phyloP scores from a whole-genome alignment of 2,797 vertebrate genomes.

The Syndactyla subalaris region DNA sequence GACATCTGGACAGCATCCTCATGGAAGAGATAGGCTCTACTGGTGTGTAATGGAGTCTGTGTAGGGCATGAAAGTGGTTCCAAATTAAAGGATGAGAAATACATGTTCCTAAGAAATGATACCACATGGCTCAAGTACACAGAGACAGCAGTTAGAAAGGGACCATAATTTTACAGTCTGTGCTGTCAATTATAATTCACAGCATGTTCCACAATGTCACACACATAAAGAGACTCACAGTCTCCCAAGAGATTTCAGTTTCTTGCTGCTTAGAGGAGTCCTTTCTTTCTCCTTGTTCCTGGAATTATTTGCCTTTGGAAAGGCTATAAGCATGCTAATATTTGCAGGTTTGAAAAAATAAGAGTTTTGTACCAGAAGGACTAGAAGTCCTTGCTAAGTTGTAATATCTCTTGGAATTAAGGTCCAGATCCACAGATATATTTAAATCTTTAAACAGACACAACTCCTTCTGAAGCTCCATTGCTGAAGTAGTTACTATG shows the following conservation, averaged over 20 bases:
- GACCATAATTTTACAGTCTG: slow-evolving; percentile 50
- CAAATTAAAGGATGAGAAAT: slow-evolving; percentile 58
- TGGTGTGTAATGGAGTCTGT: not conserved
- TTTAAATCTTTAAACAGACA: not conserved
- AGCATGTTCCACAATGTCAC: slow-evolving; percentile 15
- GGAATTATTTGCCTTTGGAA: slow-evolving; percentile 4
- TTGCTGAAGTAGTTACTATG: not conserved
- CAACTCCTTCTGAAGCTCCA: not conserved
- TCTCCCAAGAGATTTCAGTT: not conserved
- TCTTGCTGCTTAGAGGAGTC: not conserved
- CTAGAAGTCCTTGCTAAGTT: not conserved
- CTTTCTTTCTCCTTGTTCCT: not conserved
- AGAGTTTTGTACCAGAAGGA: not conserved
- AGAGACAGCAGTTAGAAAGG: slow-evolving; percentile 37
- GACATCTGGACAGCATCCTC: slow-evolving; percentile 5
- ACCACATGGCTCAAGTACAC: not conserved
- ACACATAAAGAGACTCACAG: not conserved
- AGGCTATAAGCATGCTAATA: not conserved
- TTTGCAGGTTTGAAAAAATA: not conserved
- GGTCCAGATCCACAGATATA: not conserved
- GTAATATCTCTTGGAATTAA: not conserved
- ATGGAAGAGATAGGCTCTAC: not conserved
- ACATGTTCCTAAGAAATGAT: slow-evolving; percentile 31
- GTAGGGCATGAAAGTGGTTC: slow-evolving; percentile 23
- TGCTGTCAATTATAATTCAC: slow-evolving; percentile 39